These are phyloP conservation scores for Dicycla oo DNA, from an alignment of 2,888 invertebrate genomes.

Conservation along the genomic window DNA sequence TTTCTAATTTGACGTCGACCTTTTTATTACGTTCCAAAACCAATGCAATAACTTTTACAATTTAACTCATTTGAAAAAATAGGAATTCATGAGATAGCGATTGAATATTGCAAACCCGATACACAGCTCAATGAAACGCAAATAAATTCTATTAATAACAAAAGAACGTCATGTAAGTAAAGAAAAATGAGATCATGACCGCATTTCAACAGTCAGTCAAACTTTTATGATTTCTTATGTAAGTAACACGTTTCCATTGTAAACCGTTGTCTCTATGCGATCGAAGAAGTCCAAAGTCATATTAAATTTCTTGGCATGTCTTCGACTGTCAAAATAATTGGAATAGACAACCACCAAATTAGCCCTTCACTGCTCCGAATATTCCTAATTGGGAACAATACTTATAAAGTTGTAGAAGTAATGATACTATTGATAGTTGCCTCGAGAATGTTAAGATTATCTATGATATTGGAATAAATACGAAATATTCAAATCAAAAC, in stretches of 20 bases:
- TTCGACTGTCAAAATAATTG: background rate
- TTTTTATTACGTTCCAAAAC: background rate
- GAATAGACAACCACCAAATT: background rate
- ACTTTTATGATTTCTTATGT: constrained; percentile 71
- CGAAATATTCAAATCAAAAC: background rate
- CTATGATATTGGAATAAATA: background rate
- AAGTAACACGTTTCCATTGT: constrained; percentile 13
- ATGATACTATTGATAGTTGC: background rate
- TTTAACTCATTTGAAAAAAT: background rate
- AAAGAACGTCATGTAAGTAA: constrained; percentile 43
- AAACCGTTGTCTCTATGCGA: constrained; percentile 4
- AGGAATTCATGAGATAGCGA: background rate
- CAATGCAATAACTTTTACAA: background rate
- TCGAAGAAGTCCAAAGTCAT: background rate
- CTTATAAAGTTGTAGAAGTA: background rate
- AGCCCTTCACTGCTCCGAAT: background rate
- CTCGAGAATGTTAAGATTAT: background rate
- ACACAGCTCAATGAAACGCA: constrained; percentile 36
- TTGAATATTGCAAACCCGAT: constrained; percentile 22
- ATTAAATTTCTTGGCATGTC: background rate
- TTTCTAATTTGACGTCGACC: background rate
- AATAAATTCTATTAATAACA: constrained; percentile 63
- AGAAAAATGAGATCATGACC: constrained; percentile 77
- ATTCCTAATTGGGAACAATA: background rate
- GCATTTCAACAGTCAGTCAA: constrained; percentile 70